A percentile compares a stretch with the other conserved stretches of the same genome.
phyloP scores from a whole-genome alignment of 2,113 vertebrate genomes.

The Nansenia antarctica region DNA sequence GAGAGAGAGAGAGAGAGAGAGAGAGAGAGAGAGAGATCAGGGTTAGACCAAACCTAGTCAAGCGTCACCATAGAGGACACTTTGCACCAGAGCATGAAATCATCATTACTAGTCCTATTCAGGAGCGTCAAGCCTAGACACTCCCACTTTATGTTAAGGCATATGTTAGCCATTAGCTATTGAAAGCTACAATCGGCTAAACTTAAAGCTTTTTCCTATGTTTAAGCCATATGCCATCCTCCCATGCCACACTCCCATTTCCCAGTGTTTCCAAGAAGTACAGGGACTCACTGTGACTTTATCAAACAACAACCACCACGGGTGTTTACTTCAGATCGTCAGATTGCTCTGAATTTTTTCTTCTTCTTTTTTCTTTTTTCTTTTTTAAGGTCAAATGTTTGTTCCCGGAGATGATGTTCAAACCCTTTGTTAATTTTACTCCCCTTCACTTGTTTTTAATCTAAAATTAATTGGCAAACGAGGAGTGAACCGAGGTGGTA shows the following conservation, averaged over 20 bases:
- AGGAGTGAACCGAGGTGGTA: constrained; percentile 50
- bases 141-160: constrained; percentile 51
- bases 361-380: too few relatives aligned
- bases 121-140: constrained; percentile 50
- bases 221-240: neutral
- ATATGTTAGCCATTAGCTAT: constrained; percentile 61
- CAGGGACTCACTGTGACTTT: too few relatives aligned
- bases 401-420: constrained; percentile 56
- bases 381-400: constrained; percentile 45
- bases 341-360: too few relatives aligned
- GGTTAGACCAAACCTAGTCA: constrained; percentile 38
- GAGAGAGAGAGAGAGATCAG: constrained; percentile 26
- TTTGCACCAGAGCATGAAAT: constrained; percentile 62
- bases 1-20: too few relatives aligned
- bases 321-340: too few relatives aligned
- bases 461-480: constrained; percentile 71
- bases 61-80: constrained; percentile 36
- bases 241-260: constrained; percentile 25
- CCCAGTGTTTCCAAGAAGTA: too few relatives aligned
- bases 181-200: constrained; percentile 67
- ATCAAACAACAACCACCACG: too few relatives aligned
- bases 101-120: constrained; percentile 56
- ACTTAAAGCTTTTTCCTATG: constrained; percentile 17
- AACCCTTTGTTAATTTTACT: constrained; percentile 45
- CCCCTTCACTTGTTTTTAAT: constrained; percentile 59